Conservation (phyloP, 2,888 invertebrate genomes). For the Strigamia maritima region DNA sequence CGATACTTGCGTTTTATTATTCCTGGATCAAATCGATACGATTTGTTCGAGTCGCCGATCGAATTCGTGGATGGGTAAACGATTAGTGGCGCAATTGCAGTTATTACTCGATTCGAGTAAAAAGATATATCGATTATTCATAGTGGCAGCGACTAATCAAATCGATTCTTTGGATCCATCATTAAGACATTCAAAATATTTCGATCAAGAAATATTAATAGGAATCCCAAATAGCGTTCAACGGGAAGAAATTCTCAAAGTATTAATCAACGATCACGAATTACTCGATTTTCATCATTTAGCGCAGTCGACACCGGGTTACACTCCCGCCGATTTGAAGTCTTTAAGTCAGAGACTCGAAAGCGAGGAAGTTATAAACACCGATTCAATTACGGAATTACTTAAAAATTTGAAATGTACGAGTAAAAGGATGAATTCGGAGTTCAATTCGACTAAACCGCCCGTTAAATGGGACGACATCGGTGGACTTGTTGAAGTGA, state of each 20-base stretch:
- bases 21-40: conserved; percentile 54
- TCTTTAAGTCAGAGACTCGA: not conserved
- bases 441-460: conserved; percentile 49
- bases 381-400: not conserved
- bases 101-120: not conserved
- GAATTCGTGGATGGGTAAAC: not conserved
- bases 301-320: not conserved
- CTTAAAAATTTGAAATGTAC: not conserved
- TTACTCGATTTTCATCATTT: not conserved
- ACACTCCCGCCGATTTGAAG: not conserved
- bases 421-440: not conserved
- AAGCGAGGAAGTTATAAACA: too few species aligned
- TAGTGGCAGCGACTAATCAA: conserved; percentile 59
- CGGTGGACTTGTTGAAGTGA: conserved; percentile 60
- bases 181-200: conserved; percentile 44
- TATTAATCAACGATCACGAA: not conserved
- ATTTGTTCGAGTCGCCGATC: conserved; percentile 42
- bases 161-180: conserved; percentile 56
- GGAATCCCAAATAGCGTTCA: not conserved
- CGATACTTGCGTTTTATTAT: conserved; percentile 51
- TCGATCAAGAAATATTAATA: conserved; percentile 41
- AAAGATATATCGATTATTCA: conserved; percentile 46
- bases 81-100: not conserved
- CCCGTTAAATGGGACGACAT: conserved; percentile 56
- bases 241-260: not conserved